A percentile compares a stretch with the other conserved stretches of the same genome.
phyloP scores from a whole-genome alignment of 2,888 invertebrate genomes.

The Parnassius smintheus region DNA sequence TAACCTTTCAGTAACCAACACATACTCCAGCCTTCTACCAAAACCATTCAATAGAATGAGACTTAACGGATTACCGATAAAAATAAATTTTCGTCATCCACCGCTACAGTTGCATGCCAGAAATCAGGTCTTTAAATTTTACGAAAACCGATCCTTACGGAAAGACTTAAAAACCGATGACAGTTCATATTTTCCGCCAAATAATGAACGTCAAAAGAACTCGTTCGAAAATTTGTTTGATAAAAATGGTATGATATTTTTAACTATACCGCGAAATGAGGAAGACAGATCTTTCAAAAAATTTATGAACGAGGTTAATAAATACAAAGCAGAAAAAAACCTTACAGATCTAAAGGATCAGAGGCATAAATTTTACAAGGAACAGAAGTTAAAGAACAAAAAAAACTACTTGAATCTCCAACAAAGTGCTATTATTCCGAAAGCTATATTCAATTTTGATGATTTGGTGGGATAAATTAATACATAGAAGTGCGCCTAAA shows the following conservation, averaged over 20 bases:
- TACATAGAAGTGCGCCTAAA: neutral
- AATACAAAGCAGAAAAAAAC: neutral
- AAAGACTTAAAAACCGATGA: neutral
- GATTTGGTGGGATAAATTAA: conserved; percentile 13
- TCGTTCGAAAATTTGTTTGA: conserved; percentile 20
- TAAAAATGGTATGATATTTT: conserved; percentile 15
- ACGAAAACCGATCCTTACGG: conserved; percentile 19
- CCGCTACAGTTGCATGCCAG: conserved; percentile 14
- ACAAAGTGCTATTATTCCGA: neutral
- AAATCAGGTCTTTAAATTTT: conserved; percentile 5
- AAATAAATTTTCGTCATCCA: conserved; percentile 4
- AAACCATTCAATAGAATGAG: conserved; percentile 2
- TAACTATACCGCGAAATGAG: conserved; percentile 11
- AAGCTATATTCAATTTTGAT: conserved; percentile 14
- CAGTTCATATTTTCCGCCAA: conserved; percentile 14
- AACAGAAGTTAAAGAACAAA: neutral
- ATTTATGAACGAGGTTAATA: conserved; percentile 13
- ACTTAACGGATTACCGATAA: neutral
- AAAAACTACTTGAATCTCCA: neutral
- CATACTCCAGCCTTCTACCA: conserved; percentile 5
- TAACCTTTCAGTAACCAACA: conserved; percentile 4
- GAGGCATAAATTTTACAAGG: neutral
- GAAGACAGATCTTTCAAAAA: conserved; percentile 16
- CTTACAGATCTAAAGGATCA: conserved; percentile 2
- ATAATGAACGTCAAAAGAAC: neutral